Evolutionary conservation across 37 sponge, comb jelly and placozoan species (phyloP), one percentile per base, ranked within the genome.

Genomic region (Halisarca cf. caerulea): DNA sequence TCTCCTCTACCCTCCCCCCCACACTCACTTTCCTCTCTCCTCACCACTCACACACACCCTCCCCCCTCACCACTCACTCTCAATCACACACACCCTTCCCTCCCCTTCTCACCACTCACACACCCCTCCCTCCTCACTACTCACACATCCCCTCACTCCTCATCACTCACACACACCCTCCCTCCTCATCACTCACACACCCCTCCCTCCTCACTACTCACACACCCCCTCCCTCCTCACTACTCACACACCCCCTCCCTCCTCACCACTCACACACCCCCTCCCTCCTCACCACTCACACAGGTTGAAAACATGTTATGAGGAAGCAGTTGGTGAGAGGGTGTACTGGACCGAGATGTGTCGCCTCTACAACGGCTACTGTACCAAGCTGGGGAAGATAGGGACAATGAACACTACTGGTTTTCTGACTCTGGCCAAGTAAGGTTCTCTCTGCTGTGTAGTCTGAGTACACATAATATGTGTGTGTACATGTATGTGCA

Each of bases 241-340:
- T n/a, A n/a, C n/a, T n/a, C n/a, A n/a, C n/a, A n/a, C n/a, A n/a
- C n/a, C n/a, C n/a, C n/a, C n/a, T n/a, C n/a, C n/a, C n/a, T n/a
- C n/a, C n/a, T n/a, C n/a, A n/a, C n/a, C n/a, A n/a, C n/a, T n/a
- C n/a, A n/a, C n/a, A n/a, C n/a, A n/a, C n/a, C n/a, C n/a, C n/a
- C n/a, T n/a, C n/a, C n/a, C n/a, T n/a, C n/a, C n/a, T n/a, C n/a
- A n/a, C n/a, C n/a, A n/a, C n/a, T n/a, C n/a, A n/a, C 17, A 20
- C n/a, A 74, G 77, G 77, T 23, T 74, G 43, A 37, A 43, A 44
- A 3, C 77, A 2, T 74, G 77, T 11, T 74, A 74, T 41, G 77
- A 74, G 45, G 77, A 74, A 37, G 42, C 45, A 3, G 38, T 41
- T 5, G 77, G 77, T 40, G 77, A 40, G n/a, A 74, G 36, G 77